phyloP scores from a whole-genome alignment of 2,113 vertebrate genomes.

The Pteropus alecto region DNA sequence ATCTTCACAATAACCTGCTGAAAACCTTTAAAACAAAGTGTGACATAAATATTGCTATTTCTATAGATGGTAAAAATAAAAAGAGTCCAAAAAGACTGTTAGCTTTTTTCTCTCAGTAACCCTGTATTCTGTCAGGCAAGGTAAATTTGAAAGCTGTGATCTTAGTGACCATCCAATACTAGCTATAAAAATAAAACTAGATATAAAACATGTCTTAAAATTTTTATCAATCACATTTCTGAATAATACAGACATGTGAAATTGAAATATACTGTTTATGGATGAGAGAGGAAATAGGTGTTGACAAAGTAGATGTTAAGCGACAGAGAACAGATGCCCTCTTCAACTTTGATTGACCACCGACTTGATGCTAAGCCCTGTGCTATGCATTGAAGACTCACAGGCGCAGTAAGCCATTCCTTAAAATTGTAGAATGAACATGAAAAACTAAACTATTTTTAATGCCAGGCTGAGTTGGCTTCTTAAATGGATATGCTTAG shows the following conservation, averaged over 20 bases:
- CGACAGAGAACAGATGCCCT: neutral
- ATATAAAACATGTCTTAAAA: neutral
- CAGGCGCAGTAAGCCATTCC: neutral
- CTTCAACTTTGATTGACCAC: neutral
- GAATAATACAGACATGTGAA: neutral
- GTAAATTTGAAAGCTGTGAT: neutral
- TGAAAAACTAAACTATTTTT: neutral
- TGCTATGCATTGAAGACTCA: neutral
- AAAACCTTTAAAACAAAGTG: neutral
- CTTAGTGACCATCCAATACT: neutral
- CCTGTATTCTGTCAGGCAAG: neutral
- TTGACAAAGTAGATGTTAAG: neutral
- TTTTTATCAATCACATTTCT: neutral
- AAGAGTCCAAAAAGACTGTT: neutral
- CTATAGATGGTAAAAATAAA: neutral
- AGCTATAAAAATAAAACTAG: neutral
- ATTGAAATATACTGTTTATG: neutral
- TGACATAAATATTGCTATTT: neutral
- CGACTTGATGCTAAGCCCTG: neutral
- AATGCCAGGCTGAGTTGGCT: neutral
- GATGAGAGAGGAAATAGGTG: neutral
- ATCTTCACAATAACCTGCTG: neutral
- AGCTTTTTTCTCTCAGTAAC: neutral
- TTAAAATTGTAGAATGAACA: neutral
- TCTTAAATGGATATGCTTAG: neutral